These are phyloP conservation scores for Boulengerochromis microlepis DNA, from an alignment of 2,113 vertebrate species.

Conservation along the genomic window DNA sequence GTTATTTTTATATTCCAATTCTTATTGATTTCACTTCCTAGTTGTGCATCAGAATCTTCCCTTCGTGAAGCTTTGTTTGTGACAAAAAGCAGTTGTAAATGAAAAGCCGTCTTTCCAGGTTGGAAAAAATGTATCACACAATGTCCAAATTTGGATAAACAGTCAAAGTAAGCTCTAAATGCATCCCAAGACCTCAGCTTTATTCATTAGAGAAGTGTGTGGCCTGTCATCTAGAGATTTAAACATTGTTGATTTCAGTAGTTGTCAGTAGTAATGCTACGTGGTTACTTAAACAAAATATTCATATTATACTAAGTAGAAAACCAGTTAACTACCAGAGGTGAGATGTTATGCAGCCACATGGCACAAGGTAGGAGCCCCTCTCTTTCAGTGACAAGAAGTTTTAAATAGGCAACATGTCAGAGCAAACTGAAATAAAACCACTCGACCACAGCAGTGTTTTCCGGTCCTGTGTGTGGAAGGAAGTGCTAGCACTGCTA, in stretches of 20 bases:
- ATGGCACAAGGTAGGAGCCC: background rate
- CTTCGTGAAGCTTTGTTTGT: background rate
- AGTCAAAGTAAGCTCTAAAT: background rate
- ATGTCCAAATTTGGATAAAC: background rate
- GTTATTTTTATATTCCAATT: background rate
- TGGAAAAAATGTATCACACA: background rate
- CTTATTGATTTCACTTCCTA: background rate
- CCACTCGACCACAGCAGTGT: background rate
- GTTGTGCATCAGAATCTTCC: background rate
- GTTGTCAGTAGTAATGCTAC: background rate
- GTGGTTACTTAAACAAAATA: background rate
- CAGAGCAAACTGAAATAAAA: background rate
- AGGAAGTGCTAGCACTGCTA: background rate
- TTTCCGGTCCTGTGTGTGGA: background rate
- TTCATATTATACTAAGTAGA: background rate
- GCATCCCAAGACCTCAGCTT: background rate
- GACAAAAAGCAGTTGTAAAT: background rate
- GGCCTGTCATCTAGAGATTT: background rate
- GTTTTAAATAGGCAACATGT: background rate
- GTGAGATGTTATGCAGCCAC: background rate
- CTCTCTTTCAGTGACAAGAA: background rate
- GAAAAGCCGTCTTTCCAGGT: background rate
- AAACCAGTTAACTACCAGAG: background rate
- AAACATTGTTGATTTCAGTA: background rate
- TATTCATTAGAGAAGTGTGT: background rate